Conservation (phyloP, 2,888 invertebrate species). For the Odontomyia ornata region DNA sequence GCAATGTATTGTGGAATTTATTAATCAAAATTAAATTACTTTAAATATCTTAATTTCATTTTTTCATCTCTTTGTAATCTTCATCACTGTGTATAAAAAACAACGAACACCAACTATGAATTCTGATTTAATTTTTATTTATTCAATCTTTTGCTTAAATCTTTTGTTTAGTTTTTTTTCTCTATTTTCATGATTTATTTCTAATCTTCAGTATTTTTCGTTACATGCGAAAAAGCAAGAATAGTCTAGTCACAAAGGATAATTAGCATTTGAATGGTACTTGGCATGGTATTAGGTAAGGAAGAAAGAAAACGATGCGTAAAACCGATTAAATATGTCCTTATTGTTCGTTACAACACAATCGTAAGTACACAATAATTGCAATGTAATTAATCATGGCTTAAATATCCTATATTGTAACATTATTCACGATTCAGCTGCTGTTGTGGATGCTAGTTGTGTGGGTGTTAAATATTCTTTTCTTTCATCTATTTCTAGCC, state of each 20-base stretch:
- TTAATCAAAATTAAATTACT: too few species aligned
- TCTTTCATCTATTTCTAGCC: neutral
- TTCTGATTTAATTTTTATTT: slow-evolving; percentile 14
- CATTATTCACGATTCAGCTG: neutral
- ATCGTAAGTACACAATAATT: neutral
- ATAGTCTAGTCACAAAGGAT: too few species aligned
- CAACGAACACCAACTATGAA: slow-evolving; percentile 42
- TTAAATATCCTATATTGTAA: neutral
- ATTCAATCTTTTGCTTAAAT: neutral
- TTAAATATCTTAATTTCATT: too few species aligned
- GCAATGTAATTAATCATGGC: neutral
- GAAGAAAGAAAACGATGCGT: neutral
- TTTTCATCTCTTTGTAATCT: neutral
- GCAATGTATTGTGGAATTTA: too few species aligned
- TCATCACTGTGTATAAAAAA: slow-evolving; percentile 39
- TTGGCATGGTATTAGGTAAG: too few species aligned
- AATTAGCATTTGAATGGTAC: too few species aligned
- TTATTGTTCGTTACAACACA: neutral
- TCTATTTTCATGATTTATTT: too few species aligned
- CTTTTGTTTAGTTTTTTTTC: slow-evolving; percentile 23
- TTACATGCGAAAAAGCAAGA: neutral
- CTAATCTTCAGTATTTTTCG: slow-evolving; percentile 1
- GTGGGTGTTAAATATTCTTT: neutral
- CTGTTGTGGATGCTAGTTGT: neutral
- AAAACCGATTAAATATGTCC: neutral